These are phyloP conservation scores for Scolopax rusticola DNA, from an alignment of 2,797 vertebrate species.

Conservation along the genomic window DNA sequence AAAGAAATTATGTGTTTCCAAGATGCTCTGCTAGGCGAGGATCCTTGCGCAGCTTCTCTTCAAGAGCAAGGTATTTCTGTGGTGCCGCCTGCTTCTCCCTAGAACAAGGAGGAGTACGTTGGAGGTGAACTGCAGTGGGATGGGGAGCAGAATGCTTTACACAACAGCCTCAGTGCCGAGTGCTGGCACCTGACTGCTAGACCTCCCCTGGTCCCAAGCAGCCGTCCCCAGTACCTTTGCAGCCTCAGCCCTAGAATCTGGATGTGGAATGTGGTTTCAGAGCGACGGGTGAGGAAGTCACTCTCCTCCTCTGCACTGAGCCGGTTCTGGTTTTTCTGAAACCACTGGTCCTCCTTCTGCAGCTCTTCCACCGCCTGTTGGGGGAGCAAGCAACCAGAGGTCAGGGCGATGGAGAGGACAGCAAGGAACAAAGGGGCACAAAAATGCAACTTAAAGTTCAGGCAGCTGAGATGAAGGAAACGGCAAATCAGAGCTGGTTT, in stretches of 20 bases:
- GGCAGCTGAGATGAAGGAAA: background rate
- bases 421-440: background rate
- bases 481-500: background rate
- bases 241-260: slow-evolving; percentile 77
- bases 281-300: slow-evolving; percentile 75
- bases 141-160: background rate
- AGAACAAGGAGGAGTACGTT: background rate
- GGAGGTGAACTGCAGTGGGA: background rate
- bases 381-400: background rate
- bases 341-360: slow-evolving; percentile 82
- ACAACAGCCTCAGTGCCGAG: background rate
- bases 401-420: background rate
- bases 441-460: background rate
- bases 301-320: slow-evolving; percentile 74
- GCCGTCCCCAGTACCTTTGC: slow-evolving; percentile 70
- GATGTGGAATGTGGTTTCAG: slow-evolving; percentile 80
- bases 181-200: background rate
- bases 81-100: slow-evolving; percentile 82
- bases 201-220: background rate
- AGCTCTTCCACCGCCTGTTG: slow-evolving; percentile 83
- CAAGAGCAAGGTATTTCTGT: slow-evolving; percentile 76
- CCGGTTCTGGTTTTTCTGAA: slow-evolving; percentile 78
- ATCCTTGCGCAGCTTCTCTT: slow-evolving; percentile 82
- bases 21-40: slow-evolving; percentile 73
- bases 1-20: background rate